phyloP scores from a whole-genome alignment of 2,888 invertebrate species.

The Nomada flava region DNA sequence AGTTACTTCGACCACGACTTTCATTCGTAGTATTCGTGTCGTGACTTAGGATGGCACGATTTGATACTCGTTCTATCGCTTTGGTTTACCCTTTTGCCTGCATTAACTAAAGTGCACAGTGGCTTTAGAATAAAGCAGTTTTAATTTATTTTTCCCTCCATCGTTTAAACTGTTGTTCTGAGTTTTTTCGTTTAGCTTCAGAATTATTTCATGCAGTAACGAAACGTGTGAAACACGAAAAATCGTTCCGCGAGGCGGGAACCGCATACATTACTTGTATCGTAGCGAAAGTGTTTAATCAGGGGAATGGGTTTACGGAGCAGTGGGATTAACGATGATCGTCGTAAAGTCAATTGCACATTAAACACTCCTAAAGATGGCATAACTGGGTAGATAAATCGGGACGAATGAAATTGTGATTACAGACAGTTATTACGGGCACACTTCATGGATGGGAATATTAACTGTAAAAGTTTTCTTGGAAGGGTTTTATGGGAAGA shows the following conservation, averaged over 20 bases:
- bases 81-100: neutral
- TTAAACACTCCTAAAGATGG: constrained; percentile 21
- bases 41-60: constrained; percentile 10
- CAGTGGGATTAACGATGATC: constrained; percentile 37
- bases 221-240: constrained; percentile 29
- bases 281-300: constrained; percentile 44
- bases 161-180: neutral
- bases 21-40: neutral
- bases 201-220: neutral
- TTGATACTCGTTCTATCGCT: neutral
- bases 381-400: constrained; percentile 28
- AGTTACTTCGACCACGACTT: neutral
- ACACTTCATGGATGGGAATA: neutral
- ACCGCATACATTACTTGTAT: constrained; percentile 3
- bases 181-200: neutral
- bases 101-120: neutral
- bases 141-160: neutral
- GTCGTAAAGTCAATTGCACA: constrained; percentile 20
- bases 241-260: constrained; percentile 8
- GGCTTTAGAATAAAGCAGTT: neutral
- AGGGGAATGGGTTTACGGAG: constrained; percentile 42
- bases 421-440: constrained; percentile 2
- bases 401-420: constrained; percentile 7
- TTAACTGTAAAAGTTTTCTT: neutral
- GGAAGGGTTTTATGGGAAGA: neutral